Conservation (phyloP, 2,797 vertebrate species). For the Pseudochirops corinnae region DNA sequence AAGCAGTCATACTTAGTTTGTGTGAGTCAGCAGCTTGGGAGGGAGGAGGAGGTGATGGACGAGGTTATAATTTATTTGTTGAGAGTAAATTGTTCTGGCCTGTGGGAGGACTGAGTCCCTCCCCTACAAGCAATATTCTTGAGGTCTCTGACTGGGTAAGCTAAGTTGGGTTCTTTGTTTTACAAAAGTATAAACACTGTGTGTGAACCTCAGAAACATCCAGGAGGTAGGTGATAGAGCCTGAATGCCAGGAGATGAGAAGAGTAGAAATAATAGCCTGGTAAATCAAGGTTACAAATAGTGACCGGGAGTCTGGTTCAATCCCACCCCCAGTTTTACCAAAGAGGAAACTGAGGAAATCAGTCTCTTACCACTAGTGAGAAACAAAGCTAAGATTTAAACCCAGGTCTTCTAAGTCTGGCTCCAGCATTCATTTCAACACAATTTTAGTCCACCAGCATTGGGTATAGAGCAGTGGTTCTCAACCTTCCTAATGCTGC, state of each 20-base stretch:
- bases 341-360: background rate
- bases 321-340: background rate
- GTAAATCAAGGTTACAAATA: background rate
- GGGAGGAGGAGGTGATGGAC: conserved; percentile 30
- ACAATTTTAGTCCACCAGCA: background rate
- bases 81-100: conserved; percentile 30
- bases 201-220: background rate
- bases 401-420: background rate
- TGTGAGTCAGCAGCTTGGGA: conserved; percentile 60
- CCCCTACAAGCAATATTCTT: background rate
- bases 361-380: background rate
- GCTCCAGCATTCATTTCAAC: background rate
- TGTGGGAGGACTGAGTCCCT: conserved; percentile 18
- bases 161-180: background rate
- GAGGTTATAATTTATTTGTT: conserved; percentile 56
- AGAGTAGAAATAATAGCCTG: background rate
- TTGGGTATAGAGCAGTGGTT: background rate
- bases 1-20: conserved; percentile 57
- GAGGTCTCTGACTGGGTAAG: background rate
- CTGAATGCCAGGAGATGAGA: background rate
- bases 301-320: background rate
- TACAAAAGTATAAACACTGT: background rate
- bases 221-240: background rate
- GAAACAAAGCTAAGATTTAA: background rate
- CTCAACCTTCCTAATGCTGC: no score